Evolutionary conservation across 2,113 vertebrate genomes (phyloP).

Genomic region (Morphnarchus princeps): DNA sequence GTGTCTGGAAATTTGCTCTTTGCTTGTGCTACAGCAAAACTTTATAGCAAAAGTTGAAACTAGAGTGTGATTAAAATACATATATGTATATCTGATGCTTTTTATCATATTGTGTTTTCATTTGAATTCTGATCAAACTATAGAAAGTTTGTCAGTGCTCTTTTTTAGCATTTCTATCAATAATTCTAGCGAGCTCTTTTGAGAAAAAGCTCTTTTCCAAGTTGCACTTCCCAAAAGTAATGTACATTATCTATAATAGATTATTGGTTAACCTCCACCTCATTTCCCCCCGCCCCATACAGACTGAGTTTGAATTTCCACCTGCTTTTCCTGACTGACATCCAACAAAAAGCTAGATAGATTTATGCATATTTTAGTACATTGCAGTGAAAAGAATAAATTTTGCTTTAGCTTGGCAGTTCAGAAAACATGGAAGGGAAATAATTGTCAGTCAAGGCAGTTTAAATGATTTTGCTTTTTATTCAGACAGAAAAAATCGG

Average conservation of each 20-base stretch:
- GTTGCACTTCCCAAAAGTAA: not conserved
- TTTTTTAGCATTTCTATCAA: not conserved
- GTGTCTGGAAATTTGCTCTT: conserved; percentile 35
- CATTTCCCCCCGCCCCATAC: not conserved
- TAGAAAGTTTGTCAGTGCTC: not conserved
- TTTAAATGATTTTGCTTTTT: conserved; percentile 25
- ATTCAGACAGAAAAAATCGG: not conserved
- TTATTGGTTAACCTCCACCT: not conserved
- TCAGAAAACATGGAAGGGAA: conserved; percentile 26
- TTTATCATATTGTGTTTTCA: not conserved
- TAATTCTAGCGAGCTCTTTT: not conserved
- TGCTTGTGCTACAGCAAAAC: not conserved
- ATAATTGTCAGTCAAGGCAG: conserved; percentile 16
- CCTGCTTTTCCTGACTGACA: conserved; percentile 41
- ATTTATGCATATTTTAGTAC: not conserved
- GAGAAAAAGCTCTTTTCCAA: not conserved
- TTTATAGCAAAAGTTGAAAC: not conserved
- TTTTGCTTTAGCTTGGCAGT: not conserved
- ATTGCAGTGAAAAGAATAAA: conserved; percentile 1
- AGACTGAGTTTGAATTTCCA: conserved; percentile 3
- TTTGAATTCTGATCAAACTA: not conserved
- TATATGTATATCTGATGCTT: not conserved
- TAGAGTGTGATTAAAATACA: not conserved
- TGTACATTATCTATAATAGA: not conserved
- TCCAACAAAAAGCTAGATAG: not conserved